phyloP scores from a whole-genome alignment of 2,888 invertebrate genomes.

The Sinohyriopsis cumingii region DNA sequence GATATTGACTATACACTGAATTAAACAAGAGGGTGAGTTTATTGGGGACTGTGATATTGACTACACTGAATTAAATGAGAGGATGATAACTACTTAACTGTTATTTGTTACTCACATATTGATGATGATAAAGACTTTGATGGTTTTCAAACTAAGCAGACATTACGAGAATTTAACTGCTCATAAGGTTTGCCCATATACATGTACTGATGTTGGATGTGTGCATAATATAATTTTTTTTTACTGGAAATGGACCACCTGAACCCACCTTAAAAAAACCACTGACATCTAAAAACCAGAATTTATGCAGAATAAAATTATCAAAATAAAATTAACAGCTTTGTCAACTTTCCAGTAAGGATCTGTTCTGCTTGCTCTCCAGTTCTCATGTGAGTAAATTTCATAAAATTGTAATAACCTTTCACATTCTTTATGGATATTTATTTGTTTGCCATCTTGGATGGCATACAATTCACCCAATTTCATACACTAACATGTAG shows the following conservation, averaged over 20 bases:
- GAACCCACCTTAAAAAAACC: background rate
- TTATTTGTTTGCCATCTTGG: too few relatives aligned
- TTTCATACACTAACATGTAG: too few relatives aligned
- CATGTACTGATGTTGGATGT: background rate
- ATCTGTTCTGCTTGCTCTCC: too few relatives aligned
- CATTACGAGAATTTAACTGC: background rate
- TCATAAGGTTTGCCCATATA: background rate
- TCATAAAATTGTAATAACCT: too few relatives aligned
- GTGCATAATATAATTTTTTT: background rate
- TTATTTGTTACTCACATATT: background rate
- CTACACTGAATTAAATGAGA: background rate
- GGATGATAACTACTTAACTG: background rate
- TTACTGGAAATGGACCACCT: background rate
- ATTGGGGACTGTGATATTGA: background rate
- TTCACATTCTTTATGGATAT: too few relatives aligned
- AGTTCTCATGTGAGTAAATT: too few relatives aligned
- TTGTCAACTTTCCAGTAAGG: too few relatives aligned
- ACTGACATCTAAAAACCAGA: too few relatives aligned
- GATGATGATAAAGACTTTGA: slow-evolving; percentile 2
- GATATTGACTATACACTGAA: background rate
- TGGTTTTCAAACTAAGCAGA: too few relatives aligned
- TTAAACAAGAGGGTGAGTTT: background rate
- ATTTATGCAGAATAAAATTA: too few relatives aligned
- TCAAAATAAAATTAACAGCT: too few relatives aligned
- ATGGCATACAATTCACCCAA: too few relatives aligned